Base-by-base conservation (phyloP, 2,888 invertebrate genomes). In the Suillia variegata region DNA sequence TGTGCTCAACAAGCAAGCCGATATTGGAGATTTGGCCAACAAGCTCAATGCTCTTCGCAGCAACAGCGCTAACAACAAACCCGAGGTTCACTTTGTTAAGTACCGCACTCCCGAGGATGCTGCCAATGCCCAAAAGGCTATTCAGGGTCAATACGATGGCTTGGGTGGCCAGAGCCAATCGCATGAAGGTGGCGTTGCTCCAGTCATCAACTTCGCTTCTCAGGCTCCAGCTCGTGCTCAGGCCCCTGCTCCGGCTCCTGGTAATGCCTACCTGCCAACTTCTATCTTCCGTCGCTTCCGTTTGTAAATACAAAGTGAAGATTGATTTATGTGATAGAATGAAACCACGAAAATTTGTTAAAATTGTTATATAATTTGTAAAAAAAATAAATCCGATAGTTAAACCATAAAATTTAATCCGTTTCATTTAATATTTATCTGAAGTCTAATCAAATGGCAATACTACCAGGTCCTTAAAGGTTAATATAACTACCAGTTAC, bases 71-170 rank as follows among this genome's bases (percentile, higher is more conserved):
- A 71, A 68, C 62, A 70, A 75, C 64, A 77, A 74, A 62, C 79
- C 79, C 63, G 79, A 79, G 64, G 78, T 79, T 2, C 77, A 76
- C 62, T 79, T 79, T 59, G 74, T 80, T 65, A 80, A 80, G 66
- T 80, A 80, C 67, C 79, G 76, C 56, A 80, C 79, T 1, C 69
- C 66, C 1, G 74, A 78, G 64, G 80, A 80, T 67, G 80, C 80
- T 55, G 70, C 70, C 62, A 75, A 78, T 53, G 80, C 80, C 6
- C 80, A 79, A 68, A 71, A 67, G 2, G 64, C 73, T 53, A 80
- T 80, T 58, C 77, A 80, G 64, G 38, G 54, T 0, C 76, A 79
- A 58, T 80, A 80, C 64, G 77, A 79, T 50, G 58, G 59, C 24
- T 54, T 71, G 56, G 75, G 73, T 10, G 79, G 76, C 18, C 59